These are phyloP conservation scores for Gyrodactylus salaris DNA, from an alignment of 1,140 invertebrate species.

Conservation along the genomic window DNA sequence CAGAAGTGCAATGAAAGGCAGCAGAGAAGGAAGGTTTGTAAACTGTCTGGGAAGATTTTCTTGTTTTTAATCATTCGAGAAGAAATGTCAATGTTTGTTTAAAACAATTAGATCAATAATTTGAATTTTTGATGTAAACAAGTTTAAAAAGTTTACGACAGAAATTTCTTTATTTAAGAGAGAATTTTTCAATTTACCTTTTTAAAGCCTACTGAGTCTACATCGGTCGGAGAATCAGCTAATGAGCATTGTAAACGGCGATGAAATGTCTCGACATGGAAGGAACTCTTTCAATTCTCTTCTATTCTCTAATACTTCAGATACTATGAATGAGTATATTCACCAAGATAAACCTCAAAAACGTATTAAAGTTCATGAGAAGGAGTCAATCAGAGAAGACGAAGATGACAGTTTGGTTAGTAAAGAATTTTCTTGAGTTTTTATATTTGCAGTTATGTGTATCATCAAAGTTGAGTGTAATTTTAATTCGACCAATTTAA, in stretches of 20 bases:
- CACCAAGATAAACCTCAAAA: neutral
- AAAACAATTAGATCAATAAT: neutral
- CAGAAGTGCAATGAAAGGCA: neutral
- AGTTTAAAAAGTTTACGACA: neutral
- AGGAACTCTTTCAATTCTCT: too few relatives aligned
- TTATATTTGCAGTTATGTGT: too few relatives aligned
- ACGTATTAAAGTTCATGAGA: neutral
- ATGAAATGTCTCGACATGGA: too few relatives aligned
- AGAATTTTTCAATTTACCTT: neutral
- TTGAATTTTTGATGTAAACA: neutral
- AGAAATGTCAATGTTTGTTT: neutral
- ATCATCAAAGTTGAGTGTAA: too few relatives aligned
- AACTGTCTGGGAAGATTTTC: neutral
- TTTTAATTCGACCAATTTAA: too few relatives aligned
- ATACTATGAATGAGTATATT: too few relatives aligned
- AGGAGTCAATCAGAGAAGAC: neutral
- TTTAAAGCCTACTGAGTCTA: neutral
- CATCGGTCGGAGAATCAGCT: neutral
- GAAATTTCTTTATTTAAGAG: neutral
- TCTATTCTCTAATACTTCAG: too few relatives aligned
- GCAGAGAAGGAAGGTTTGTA: neutral
- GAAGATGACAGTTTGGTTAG: neutral
- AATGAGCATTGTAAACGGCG: too few relatives aligned
- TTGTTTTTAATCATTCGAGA: neutral
- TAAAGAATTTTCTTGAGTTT: neutral